phyloP scores from a whole-genome alignment of 2,113 vertebrate species.

The Paramisgurnus dabryanus region DNA sequence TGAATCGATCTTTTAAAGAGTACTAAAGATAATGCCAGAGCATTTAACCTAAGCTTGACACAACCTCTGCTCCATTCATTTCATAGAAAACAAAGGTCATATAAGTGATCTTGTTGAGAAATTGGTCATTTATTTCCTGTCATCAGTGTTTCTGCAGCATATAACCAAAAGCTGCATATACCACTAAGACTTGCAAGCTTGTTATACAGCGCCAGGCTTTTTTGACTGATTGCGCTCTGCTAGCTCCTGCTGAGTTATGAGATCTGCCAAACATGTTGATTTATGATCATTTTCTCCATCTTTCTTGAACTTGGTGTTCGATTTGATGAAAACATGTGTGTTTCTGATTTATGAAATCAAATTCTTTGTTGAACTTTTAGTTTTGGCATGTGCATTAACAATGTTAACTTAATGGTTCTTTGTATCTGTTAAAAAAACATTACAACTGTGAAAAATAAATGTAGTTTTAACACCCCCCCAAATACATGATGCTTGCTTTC shows the following conservation, averaged over 20 bases:
- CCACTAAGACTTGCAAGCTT: not conserved
- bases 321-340: not conserved
- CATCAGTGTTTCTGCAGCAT: constrained; percentile 27
- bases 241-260: constrained; percentile 15
- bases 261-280: not conserved
- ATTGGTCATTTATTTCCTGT: constrained; percentile 23
- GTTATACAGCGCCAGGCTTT: not conserved
- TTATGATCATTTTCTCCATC: not conserved
- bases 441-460: not conserved
- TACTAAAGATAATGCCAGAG: constrained; percentile 17
- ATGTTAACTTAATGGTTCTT: not conserved
- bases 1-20: not conserved
- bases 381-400: not conserved
- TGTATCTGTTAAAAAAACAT: not conserved
- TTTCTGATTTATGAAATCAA: not conserved
- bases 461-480: not conserved
- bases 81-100: constrained; percentile 41
- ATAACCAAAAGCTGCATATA: not conserved
- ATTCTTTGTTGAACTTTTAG: not conserved
- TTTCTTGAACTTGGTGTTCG: not conserved
- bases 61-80: constrained; percentile 19
- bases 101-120: constrained; percentile 12
- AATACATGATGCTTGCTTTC: not conserved
- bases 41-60: constrained; percentile 33
- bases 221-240: not conserved